Evolutionary conservation across 2,797 vertebrate genomes (phyloP), one percentile per base, ranked within the genome.

Genomic region (Rhinogobio ventralis): DNA sequence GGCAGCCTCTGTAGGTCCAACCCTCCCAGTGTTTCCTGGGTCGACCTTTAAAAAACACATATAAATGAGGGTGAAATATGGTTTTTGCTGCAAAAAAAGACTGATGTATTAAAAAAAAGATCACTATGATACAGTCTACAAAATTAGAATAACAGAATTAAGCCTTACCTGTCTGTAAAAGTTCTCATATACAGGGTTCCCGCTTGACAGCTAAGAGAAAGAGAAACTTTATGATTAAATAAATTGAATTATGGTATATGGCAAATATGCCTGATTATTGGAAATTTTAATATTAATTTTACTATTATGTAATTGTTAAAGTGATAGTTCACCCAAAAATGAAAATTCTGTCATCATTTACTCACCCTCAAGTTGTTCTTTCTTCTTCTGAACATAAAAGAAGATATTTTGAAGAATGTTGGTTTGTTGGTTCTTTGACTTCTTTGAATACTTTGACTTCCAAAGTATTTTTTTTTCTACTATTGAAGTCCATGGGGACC

Each of bases 1-100:
- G 0, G 98, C 98, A 64, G 98, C 98, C 90, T 99, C 98, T n/a
- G 94, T 96, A 13, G 98, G 97, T 81, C 97, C 97, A 1, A 99
- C 95, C 92, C 96, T 95, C 33, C 98, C 98, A 0, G 96, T 97
- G 62, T 97, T 96, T 2, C 97, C 89, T n/a, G 98, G 98, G 91
- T 99, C 98, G 82, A 99, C 98, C 98, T 99, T 90, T 20, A 45
- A 83, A 86, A 25, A 64, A 71, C 23, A 67, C 13, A 76, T 7
- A 82, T 13, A 25, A 33, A 51, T 15, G 20, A 71, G 11, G 53
- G 39, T 5, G 51, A n/a, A n/a, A 15, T 2, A 17, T 20, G 25
- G 1, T 39, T 46, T 74, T 13, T 55, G 20, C 9, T 10, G 1
- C 33, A 28, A 23, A 66, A 9, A 51, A 28, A 74, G 20, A 75